Percentiles rank a stretch among this genome's conserved stretches.
Evolutionary conservation across 1,140 invertebrate species (phyloP).

Genomic region (Pectinophora gossypiella): DNA sequence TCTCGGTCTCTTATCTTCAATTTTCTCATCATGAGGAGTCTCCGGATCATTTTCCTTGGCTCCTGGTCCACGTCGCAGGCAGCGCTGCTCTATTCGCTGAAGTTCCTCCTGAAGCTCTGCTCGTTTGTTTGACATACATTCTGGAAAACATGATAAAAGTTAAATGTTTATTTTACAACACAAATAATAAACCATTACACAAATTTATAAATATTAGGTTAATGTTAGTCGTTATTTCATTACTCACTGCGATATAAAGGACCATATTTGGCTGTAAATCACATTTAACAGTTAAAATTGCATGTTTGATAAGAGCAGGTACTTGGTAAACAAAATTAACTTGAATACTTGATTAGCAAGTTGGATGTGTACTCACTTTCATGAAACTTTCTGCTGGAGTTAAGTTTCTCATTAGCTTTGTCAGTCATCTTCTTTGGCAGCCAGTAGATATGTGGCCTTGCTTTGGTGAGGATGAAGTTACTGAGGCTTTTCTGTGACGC

Average conservation of each 20-base stretch:
- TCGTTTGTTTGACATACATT: constrained; percentile 65
- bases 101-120: constrained; percentile 58
- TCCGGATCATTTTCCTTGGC: constrained; percentile 43
- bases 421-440: constrained; percentile 84
- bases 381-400: constrained; percentile 68
- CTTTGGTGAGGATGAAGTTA: constrained; percentile 91
- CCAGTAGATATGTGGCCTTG: constrained; percentile 92
- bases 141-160: constrained; percentile 31
- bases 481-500: constrained; percentile 83
- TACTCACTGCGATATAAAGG: constrained; percentile 51
- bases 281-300: constrained; percentile 1
- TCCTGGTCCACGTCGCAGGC: constrained; percentile 37
- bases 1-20: background rate
- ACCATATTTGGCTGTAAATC: constrained; percentile 49
- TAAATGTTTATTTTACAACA: background rate
- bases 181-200: background rate
- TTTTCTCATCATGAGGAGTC: constrained; percentile 9
- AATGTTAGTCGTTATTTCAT: background rate
- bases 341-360: too few species aligned
- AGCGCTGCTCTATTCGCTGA: constrained; percentile 57
- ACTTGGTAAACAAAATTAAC: background rate
- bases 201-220: background rate
- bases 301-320: constrained; percentile 1
- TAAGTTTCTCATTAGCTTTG: constrained; percentile 69
- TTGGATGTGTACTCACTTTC: constrained; percentile 70